Evolutionary conservation across 2,888 invertebrate species (phyloP), one percentile per base, ranked within the genome.

Genomic region (Dendrolimus pini): DNA sequence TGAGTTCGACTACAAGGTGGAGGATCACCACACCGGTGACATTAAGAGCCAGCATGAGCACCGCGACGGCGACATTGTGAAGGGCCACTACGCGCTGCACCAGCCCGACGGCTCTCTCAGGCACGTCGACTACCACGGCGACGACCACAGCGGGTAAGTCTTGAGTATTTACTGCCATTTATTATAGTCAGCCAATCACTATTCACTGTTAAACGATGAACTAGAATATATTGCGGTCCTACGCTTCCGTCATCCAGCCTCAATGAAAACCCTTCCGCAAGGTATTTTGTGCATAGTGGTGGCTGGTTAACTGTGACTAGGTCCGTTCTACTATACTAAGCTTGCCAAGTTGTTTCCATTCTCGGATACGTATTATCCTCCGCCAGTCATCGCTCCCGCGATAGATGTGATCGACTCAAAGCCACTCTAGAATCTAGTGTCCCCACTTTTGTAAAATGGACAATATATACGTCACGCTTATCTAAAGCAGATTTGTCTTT

Each of bases 31-130:
- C 70, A 91, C 91, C 60, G 89, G 89, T n/a, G 92, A 92, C 75
- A 76, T 79, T 70, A 89, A 91, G 72, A 77, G 75, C 14, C 89
- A 89, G 71, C 85, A 89, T 59, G 92, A 92, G 69, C 70, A 73
- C 58, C 80, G 85, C 55, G 89, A 91, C 56, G 91, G 91, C 41
- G 90, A 89, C 64, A 75, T 78, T 30, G 90, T 90, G 41, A 79
- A 80, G 62, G 82, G 82, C 7, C 76, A 72, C 62, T 82, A 82
- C 68, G 72, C 86, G 42, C 80, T 92, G 55, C 88, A 91, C 64
- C 86, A 92, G 65, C 89, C 92, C 42, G 91, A 89, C 60, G 92
- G 92, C 60, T 91, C 92, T 64, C 70, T 89, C 70, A 85, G 92
- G 69, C 89, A 88, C 56, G 92, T 92, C 41, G 88, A 91, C 67